Conservation (phyloP, 2,888 invertebrate species). For the Andrena marginata region DNA sequence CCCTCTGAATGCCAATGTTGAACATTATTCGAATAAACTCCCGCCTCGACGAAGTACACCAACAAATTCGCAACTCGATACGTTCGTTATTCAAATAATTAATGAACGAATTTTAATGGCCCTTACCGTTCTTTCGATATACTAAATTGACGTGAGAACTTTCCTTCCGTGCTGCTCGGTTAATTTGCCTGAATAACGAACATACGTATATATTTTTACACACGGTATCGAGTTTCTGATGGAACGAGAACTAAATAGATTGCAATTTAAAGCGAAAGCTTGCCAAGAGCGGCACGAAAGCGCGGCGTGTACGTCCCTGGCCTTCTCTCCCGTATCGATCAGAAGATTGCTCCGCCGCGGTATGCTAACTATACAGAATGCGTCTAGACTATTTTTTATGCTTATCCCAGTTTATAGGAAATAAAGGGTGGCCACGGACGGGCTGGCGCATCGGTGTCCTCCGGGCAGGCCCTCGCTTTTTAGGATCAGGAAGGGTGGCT, state of each 20-base stretch:
- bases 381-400: constrained; percentile 80
- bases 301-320: constrained; percentile 46
- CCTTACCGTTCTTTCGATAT: too few relatives aligned
- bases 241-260: background rate
- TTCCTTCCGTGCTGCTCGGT: too few relatives aligned
- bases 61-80: too few relatives aligned
- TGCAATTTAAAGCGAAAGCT: background rate
- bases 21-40: background rate
- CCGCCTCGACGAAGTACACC: too few relatives aligned
- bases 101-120: too few relatives aligned
- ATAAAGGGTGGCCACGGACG: constrained; percentile 56
- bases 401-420: constrained; percentile 77
- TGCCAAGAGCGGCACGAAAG: constrained; percentile 15
- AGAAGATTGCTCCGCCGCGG: constrained; percentile 55
- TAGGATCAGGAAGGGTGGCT: background rate
- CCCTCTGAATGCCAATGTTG: background rate
- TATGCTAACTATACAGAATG: constrained; percentile 77
- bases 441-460: constrained; percentile 42
- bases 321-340: constrained; percentile 70
- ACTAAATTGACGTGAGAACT: too few relatives aligned
- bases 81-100: too few relatives aligned
- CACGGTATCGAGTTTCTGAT: too few relatives aligned
- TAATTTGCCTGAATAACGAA: too few relatives aligned
- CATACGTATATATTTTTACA: too few relatives aligned
- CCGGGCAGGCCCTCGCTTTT: constrained; percentile 42